phyloP scores from a whole-genome alignment of 2,113 vertebrate species.

The Chinchilla lanigera region DNA sequence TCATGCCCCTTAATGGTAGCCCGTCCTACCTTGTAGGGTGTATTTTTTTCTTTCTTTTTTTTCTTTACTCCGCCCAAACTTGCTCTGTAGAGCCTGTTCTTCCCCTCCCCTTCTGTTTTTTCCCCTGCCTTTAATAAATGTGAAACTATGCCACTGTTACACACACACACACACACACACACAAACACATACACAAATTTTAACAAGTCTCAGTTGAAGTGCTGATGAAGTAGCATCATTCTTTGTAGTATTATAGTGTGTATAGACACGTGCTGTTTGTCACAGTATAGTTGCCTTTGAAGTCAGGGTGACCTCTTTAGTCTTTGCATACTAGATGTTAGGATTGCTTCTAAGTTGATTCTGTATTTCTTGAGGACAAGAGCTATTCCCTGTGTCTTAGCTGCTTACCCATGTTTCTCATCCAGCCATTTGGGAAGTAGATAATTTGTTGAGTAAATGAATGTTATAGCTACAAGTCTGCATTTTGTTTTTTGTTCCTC shows the following conservation, averaged over 20 bases:
- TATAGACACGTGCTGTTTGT: neutral
- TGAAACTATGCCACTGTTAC: neutral
- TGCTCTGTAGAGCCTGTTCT: no score
- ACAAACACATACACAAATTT: neutral
- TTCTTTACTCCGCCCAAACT: no score
- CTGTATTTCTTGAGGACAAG: neutral
- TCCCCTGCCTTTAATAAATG: no score
- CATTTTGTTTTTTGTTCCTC: neutral
- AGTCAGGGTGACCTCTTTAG: neutral
- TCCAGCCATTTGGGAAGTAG: conserved; percentile 16
- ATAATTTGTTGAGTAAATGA: conserved; percentile 6
- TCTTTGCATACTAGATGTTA: conserved; percentile 23
- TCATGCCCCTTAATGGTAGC: no score
- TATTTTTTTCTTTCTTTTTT: no score
- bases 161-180: neutral
- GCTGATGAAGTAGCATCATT: conserved; percentile 2
- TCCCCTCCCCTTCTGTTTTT: no score
- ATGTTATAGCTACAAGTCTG: neutral
- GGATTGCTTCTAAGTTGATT: conserved; percentile 29
- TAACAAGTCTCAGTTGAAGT: neutral
- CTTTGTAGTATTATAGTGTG: neutral
- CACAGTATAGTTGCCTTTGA: conserved; percentile 27
- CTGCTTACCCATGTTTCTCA: neutral
- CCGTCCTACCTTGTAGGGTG: no score
- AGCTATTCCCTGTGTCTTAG: neutral